These are phyloP conservation scores for Bovichtus diacanthus DNA, from an alignment of 2,797 vertebrate species.

Conservation along the genomic window DNA sequence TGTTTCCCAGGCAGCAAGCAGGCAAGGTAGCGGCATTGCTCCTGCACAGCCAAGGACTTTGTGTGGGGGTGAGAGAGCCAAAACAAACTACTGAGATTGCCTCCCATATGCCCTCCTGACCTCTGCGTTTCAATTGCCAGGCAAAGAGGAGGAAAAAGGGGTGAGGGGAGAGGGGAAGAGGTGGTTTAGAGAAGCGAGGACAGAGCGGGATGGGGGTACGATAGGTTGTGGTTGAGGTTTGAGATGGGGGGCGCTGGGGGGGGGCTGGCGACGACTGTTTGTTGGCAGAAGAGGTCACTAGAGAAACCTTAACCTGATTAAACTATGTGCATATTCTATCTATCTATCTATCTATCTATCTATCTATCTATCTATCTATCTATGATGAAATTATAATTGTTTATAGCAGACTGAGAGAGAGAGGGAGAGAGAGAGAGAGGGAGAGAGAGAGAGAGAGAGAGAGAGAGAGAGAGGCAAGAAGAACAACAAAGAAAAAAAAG, in stretches of 20 bases:
- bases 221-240: slow-evolving; percentile 53
- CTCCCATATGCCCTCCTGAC: slow-evolving; percentile 82
- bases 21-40: slow-evolving; percentile 79
- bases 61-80: slow-evolving; percentile 75
- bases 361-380: slow-evolving; percentile 32
- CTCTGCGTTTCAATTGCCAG: slow-evolving; percentile 79
- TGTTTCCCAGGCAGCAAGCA: slow-evolving; percentile 81
- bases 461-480: slow-evolving; percentile 20
- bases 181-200: slow-evolving; percentile 26
- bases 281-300: slow-evolving; percentile 55
- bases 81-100: slow-evolving; percentile 85
- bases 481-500: slow-evolving; percentile 57
- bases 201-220: slow-evolving; percentile 20
- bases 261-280: neutral
- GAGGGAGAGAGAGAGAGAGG: neutral
- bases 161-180: slow-evolving; percentile 52
- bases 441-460: neutral
- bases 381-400: slow-evolving; percentile 41
- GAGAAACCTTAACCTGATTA: slow-evolving; percentile 1
- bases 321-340: slow-evolving; percentile 23
- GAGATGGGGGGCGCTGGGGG: neutral
- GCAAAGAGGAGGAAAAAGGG: slow-evolving; percentile 60
- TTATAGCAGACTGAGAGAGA: slow-evolving; percentile 2
- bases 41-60: slow-evolving; percentile 74
- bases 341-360: slow-evolving; percentile 21